A percentile compares a stretch with the other conserved stretches of the same genome.
Conservation (phyloP, 2,113 vertebrate genomes). For the Tauraco erythrolophus region DNA sequence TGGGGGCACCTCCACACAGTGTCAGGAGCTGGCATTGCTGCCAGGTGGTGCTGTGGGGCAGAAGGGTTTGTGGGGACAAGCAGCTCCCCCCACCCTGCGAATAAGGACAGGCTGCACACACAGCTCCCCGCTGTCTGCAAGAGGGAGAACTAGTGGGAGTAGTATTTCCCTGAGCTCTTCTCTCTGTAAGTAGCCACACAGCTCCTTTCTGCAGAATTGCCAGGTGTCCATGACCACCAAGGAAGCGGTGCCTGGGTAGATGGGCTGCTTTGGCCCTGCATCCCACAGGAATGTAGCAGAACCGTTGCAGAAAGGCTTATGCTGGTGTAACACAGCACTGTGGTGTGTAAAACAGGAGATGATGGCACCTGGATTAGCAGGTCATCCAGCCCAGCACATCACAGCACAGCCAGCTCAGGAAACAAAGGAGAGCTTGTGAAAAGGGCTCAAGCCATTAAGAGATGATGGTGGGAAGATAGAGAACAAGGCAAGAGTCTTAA, state of each 20-base stretch:
- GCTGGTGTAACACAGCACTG: background rate
- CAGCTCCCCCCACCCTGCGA: background rate
- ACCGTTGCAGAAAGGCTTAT: background rate
- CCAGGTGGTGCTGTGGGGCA: background rate
- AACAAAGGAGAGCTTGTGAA: conserved; percentile 8
- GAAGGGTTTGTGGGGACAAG: background rate
- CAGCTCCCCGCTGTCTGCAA: background rate
- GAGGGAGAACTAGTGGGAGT: background rate
- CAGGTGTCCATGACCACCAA: background rate
- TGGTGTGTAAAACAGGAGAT: background rate
- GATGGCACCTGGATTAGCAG: conserved; percentile 7
- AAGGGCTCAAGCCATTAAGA: background rate
- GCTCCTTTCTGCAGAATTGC: background rate
- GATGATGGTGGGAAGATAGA: background rate
- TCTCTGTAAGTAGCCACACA: background rate
- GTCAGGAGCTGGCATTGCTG: background rate
- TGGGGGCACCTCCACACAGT: background rate
- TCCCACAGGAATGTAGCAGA: background rate
- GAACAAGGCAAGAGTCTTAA: background rate
- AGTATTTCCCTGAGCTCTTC: background rate
- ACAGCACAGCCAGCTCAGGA: background rate
- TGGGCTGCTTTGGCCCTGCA: rapidly evolving
- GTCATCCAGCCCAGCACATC: background rate
- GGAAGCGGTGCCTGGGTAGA: background rate
- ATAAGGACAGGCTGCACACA: background rate